Evolutionary conservation across 2,797 vertebrate genomes (phyloP).

Genomic region (Chelonia mydas): DNA sequence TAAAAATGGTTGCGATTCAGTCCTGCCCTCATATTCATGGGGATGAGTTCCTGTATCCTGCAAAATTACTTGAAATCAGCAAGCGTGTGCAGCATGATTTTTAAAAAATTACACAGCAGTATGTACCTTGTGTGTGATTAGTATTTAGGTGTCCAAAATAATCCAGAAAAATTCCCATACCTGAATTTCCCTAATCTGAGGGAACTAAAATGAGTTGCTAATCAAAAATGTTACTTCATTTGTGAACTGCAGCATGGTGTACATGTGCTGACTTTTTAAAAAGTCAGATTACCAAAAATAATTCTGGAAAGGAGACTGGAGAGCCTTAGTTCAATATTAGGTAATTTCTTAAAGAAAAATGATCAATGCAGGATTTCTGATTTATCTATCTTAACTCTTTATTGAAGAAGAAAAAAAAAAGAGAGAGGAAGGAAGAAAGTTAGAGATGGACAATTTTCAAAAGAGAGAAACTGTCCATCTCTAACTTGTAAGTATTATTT

Average conservation of each 20-base stretch:
- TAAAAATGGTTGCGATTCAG: neutral
- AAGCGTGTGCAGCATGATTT: neutral
- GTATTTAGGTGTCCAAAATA: neutral
- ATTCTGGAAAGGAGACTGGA: neutral
- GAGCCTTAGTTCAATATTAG: neutral
- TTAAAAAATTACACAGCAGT: neutral
- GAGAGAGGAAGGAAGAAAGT: too few species aligned
- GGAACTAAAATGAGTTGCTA: neutral
- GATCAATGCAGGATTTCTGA: neutral
- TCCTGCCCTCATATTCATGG: neutral
- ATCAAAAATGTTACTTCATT: neutral
- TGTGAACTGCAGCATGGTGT: neutral
- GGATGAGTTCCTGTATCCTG: neutral
- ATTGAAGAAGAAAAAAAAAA: too few species aligned
- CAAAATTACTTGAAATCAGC: neutral
- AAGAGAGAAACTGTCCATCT: neutral
- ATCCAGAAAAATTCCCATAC: neutral
- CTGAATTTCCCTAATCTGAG: neutral
- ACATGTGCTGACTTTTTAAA: neutral
- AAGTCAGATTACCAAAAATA: neutral
- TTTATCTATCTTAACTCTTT: neutral
- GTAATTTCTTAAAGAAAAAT: neutral
- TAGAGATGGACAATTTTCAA: neutral
- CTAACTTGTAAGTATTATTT: neutral
- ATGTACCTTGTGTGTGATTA: neutral